phyloP scores from a whole-genome alignment of 2,113 vertebrate species.

The Phaethornis superciliosus region DNA sequence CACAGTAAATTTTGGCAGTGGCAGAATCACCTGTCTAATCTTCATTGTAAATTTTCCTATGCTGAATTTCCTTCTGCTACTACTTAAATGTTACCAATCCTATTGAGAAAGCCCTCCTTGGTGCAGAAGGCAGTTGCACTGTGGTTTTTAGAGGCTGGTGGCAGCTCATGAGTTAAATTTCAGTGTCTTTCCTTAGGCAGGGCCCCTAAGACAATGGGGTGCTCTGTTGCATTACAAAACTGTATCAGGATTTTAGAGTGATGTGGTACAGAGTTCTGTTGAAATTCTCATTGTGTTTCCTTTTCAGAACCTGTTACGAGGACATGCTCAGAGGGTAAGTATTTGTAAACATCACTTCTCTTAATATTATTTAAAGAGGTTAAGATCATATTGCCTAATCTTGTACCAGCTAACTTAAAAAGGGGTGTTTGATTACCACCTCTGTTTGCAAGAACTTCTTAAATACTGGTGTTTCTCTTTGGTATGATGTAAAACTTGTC shows the following conservation, averaged over 20 bases:
- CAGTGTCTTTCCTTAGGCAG: neutral
- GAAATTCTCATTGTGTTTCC: conserved; percentile 23
- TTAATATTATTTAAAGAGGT: neutral
- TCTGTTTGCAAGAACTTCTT: neutral
- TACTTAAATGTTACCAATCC: neutral
- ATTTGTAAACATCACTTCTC: neutral
- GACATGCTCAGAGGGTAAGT: conserved; percentile 86
- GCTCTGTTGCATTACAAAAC: neutral
- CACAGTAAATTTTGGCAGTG: fast-evolving
- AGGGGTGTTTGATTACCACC: neutral
- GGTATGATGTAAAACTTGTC: neutral
- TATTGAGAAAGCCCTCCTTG: neutral
- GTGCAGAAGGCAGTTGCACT: neutral
- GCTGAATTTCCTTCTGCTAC: neutral
- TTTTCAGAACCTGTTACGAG: conserved; percentile 89
- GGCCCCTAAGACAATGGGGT: neutral
- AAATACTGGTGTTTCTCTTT: neutral
- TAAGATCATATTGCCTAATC: fast-evolving
- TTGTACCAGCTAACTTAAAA: neutral
- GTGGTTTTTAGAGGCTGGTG: neutral
- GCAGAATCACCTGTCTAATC: fast-evolving
- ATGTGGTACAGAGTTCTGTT: neutral
- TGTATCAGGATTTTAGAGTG: fast-evolving
- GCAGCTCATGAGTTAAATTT: neutral
- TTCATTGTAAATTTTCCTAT: neutral